These are phyloP conservation scores for Parnassius glacialis DNA, from an alignment of 2,888 invertebrate species.

Conservation along the genomic window DNA sequence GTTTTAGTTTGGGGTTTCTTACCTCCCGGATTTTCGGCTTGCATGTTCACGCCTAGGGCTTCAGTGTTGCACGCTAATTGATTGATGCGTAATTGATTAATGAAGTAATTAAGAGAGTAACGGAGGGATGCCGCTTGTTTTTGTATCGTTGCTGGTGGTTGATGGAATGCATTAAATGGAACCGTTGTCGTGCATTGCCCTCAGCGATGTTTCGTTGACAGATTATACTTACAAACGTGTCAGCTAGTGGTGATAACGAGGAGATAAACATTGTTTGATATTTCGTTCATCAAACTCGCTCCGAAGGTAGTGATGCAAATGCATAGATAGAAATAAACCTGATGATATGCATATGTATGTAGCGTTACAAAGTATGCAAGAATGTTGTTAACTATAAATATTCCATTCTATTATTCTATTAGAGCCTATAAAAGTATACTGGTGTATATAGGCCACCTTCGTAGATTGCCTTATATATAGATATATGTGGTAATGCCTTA, in stretches of 20 bases:
- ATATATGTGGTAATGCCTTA: too few relatives aligned
- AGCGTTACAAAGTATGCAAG: not conserved
- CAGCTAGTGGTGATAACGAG: constrained; percentile 30
- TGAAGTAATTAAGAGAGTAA: constrained; percentile 53
- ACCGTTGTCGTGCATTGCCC: constrained; percentile 23
- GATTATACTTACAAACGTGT: constrained; percentile 34
- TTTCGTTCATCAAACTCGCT: constrained; percentile 34
- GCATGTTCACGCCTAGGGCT: constrained; percentile 69
- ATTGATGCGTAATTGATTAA: constrained; percentile 72
- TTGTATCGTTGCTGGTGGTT: constrained; percentile 24
- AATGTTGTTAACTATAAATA: too few relatives aligned
- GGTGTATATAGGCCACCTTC: too few relatives aligned
- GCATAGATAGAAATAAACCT: not conserved
- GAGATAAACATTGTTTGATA: constrained; percentile 35
- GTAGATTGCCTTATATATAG: too few relatives aligned
- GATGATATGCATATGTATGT: constrained; percentile 9
- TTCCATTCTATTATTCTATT: too few relatives aligned
- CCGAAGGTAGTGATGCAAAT: constrained; percentile 15
- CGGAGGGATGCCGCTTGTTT: constrained; percentile 31
- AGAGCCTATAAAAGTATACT: too few relatives aligned
- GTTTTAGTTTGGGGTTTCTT: constrained; percentile 48
- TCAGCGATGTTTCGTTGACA: constrained; percentile 32
- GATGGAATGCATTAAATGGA: constrained; percentile 28
- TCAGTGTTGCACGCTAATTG: constrained; percentile 68
- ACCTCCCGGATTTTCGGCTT: constrained; percentile 69